phyloP scores from a whole-genome alignment of 2,113 vertebrate species.

The Dolichotis patagonum region DNA sequence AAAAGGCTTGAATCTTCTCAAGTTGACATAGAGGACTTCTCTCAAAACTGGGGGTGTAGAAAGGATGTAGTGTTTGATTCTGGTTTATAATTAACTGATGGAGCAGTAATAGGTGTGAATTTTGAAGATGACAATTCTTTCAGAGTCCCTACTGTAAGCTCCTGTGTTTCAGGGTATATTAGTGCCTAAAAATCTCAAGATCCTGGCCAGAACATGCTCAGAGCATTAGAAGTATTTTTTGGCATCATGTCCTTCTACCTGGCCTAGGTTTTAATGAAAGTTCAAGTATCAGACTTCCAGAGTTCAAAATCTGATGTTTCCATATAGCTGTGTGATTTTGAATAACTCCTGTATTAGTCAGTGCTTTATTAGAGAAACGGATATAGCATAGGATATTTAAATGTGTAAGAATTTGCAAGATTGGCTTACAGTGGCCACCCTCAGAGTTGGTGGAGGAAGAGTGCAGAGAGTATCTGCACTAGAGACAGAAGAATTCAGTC shows the following conservation, averaged over 20 bases:
- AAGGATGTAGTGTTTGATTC: neutral
- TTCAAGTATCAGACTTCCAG: neutral
- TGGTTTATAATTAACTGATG: neutral
- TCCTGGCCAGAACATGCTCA: neutral
- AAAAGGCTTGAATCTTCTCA: neutral
- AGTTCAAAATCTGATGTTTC: neutral
- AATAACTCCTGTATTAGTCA: no score
- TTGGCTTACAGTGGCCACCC: neutral
- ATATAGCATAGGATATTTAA: neutral
- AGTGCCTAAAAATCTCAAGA: neutral
- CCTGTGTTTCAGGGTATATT: neutral
- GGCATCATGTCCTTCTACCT: neutral
- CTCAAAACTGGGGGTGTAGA: neutral
- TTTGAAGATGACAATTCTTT: slow-evolving; percentile 29
- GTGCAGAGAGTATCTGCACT: neutral
- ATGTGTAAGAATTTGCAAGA: neutral
- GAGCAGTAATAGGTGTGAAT: neutral
- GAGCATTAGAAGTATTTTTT: neutral
- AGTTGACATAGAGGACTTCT: neutral
- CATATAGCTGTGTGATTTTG: neutral
- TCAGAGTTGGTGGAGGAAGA: neutral
- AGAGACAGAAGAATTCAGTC: neutral
- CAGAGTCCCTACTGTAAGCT: neutral
- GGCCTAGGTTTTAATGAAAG: neutral
- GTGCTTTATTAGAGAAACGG: neutral